These are phyloP conservation scores for Lobophora halterata DNA, from an alignment of 2,888 invertebrate species.

Conservation along the genomic window DNA sequence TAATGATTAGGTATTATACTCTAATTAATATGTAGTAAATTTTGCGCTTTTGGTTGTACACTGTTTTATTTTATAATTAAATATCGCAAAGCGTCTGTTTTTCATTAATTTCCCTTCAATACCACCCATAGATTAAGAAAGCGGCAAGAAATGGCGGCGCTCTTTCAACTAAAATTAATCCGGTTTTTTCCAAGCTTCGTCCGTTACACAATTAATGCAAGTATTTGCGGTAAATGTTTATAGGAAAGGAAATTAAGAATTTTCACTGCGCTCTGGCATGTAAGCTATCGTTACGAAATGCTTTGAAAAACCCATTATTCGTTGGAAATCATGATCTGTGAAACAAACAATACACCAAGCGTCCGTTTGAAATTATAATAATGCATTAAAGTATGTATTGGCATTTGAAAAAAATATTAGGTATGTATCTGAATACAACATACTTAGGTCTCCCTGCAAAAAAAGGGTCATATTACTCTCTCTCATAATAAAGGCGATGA, in stretches of 20 bases:
- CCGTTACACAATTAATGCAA: constrained; percentile 29
- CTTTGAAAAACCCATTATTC: constrained; percentile 2
- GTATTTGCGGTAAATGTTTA: constrained; percentile 14
- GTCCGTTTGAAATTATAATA: no score
- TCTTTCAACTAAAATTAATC: constrained; percentile 22
- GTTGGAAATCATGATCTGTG: constrained; percentile 10
- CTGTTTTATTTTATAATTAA: no score
- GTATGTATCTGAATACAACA: no score
- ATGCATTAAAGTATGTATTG: no score
- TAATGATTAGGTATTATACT: no score
- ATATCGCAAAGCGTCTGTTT: constrained; percentile 15
- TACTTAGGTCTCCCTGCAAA: no score
- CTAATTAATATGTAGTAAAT: no score
- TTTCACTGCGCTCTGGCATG: constrained; percentile 3
- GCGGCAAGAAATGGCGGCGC: constrained; percentile 18
- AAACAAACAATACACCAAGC: not conserved
- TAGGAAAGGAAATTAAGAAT: constrained; percentile 3
- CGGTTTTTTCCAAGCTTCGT: constrained; percentile 8
- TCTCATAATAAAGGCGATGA: no score
- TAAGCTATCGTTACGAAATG: not conserved
- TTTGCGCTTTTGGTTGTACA: no score
- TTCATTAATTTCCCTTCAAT: constrained; percentile 21
- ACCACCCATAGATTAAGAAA: constrained; percentile 18
- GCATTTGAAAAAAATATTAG: no score
- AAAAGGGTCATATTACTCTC: constrained; percentile 6